Evolutionary conservation across 2,888 invertebrate genomes (phyloP), one percentile per base, ranked within the genome.

Genomic region (Sicus ferrugineus): DNA sequence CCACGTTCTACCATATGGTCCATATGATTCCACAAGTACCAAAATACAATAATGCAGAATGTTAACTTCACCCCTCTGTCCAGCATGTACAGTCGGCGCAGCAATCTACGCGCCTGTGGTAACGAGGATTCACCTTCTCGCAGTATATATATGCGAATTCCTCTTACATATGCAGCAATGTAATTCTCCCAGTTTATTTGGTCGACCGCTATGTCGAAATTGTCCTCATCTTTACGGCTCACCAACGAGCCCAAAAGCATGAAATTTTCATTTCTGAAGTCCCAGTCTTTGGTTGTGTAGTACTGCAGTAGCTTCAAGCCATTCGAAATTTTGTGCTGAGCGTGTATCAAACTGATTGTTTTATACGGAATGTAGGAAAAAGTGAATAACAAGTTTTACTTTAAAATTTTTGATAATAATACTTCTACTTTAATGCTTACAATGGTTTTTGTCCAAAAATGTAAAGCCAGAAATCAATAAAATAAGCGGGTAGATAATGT

Each of bases 211-310:
- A 88, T 88, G 72, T 89, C 89, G 75, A 93, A 95, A 0, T 86
- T 85, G 65, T 90, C 83, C 74, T 84, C 86, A 73, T 92, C 93
- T 16, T 84, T 84, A 0, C 83, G 81, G 0, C 84, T 87, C 54
- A 93, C 79, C 19, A 84, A 84, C 0, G 86, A 79, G 69, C 85
- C 86, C 3, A 93, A 82, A 0, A 88, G 85, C 68, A 85, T 81
- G 74, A 90, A 88, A 72, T 90, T 89, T 4, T 88, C 88, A 73
- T 90, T 91, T 34, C 85, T 87, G 81, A 95, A 95, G 46, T 89
- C 84, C 97, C 97, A 97, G 71, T 90, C 87, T 75, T 91, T 89
- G 59, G 90, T 91, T 16, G 93, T 93, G 82, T 94, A 94, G 82
- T 92, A 94, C 77, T 91, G 89, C 23, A 94, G 82, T 1, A 93